Evolutionary conservation across 2,888 invertebrate species (phyloP).

Genomic region (Pammene aurita): DNA sequence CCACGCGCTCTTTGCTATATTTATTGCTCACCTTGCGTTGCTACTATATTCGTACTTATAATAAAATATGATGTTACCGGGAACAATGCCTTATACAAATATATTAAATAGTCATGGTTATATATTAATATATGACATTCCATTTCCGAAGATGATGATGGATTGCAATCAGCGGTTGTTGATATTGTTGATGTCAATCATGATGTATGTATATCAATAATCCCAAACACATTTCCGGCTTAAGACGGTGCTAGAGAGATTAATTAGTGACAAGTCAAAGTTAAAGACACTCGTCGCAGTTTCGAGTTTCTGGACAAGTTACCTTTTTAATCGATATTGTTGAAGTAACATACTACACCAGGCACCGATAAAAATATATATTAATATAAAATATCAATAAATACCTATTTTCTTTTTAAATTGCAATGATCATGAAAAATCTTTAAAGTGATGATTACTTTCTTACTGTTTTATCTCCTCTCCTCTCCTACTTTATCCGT

Average conservation of each 20-base stretch:
- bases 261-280: too few relatives aligned
- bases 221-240: slow-evolving; percentile 25
- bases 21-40: slow-evolving; percentile 77
- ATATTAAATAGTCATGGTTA: not conserved
- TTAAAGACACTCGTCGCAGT: not conserved
- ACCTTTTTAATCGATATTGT: too few relatives aligned
- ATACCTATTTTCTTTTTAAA: too few relatives aligned
- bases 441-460: too few relatives aligned
- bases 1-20: slow-evolving; percentile 79
- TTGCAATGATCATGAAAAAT: too few relatives aligned
- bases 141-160: slow-evolving; percentile 38
- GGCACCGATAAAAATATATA: too few relatives aligned
- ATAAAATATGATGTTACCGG: slow-evolving; percentile 74
- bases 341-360: too few relatives aligned
- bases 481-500: too few relatives aligned
- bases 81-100: slow-evolving; percentile 57
- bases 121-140: slow-evolving; percentile 9
- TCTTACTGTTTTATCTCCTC: too few relatives aligned
- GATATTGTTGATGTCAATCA: slow-evolving; percentile 32
- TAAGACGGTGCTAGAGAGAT: not conserved
- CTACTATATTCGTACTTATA: slow-evolving; percentile 62
- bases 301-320: not conserved
- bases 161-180: slow-evolving; percentile 36
- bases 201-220: slow-evolving; percentile 17
- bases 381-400: too few relatives aligned